A percentile compares a stretch with the other conserved stretches of the same genome.
Conservation (phyloP, 2,113 vertebrate genomes). For the Alectura lathami region DNA sequence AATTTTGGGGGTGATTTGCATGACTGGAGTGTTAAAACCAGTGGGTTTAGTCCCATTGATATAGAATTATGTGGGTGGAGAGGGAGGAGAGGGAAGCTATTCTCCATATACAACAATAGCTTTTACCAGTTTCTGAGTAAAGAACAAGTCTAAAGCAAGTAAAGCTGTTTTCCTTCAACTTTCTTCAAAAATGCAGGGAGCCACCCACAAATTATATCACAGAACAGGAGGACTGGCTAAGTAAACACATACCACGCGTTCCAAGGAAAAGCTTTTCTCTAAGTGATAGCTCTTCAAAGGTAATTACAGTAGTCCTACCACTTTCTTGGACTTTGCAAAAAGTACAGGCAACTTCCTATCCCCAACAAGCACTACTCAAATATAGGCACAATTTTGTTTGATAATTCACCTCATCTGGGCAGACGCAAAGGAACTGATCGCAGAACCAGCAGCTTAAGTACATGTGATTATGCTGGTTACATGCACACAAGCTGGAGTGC, state of each 20-base stretch:
- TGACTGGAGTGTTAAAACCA: background rate
- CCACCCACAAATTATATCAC: background rate
- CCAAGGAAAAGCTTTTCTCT: background rate
- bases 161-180: background rate
- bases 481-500: background rate
- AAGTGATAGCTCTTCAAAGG: background rate
- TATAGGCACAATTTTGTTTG: background rate
- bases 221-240: background rate
- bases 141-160: background rate
- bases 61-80: background rate
- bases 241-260: background rate
- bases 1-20: background rate
- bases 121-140: background rate
- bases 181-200: background rate
- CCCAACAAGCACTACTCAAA: background rate
- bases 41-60: background rate
- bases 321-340: background rate
- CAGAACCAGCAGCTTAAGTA: background rate
- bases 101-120: background rate
- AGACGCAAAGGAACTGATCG: background rate
- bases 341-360: background rate
- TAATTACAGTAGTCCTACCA: background rate
- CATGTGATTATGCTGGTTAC: background rate
- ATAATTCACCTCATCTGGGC: background rate
- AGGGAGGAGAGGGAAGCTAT: background rate